These are phyloP conservation scores for Proales similis DNA, from an alignment of 1,140 invertebrate genomes.

Conservation along the genomic window DNA sequence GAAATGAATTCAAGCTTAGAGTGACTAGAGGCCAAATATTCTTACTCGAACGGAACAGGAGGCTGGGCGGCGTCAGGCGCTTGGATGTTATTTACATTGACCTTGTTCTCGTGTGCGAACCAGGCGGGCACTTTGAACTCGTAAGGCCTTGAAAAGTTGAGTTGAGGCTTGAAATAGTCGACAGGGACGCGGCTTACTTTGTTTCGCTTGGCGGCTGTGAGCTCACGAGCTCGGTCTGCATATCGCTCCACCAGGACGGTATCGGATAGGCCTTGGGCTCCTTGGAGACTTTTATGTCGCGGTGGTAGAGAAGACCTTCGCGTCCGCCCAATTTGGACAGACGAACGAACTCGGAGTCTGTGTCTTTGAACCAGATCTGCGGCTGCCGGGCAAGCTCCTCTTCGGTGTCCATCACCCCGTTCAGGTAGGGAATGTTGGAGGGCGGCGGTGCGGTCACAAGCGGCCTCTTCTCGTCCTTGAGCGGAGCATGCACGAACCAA, in stretches of 20 bases:
- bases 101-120: constrained; percentile 33
- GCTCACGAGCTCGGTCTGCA: constrained; percentile 24
- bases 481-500: constrained; percentile 33
- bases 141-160: constrained; percentile 1
- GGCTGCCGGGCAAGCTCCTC: background rate
- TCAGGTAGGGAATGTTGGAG: constrained; percentile 36
- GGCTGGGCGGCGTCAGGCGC: background rate
- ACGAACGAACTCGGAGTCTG: background rate
- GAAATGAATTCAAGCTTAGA: no score
- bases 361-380: constrained; percentile 15
- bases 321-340: constrained; percentile 16
- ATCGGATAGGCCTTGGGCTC: constrained; percentile 23
- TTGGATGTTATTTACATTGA: background rate
- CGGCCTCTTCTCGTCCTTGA: constrained; percentile 19
- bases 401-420: constrained; percentile 34
- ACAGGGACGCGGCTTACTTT: constrained; percentile 8
- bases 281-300: constrained; percentile 12
- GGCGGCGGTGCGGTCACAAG: constrained; percentile 13
- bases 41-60: background rate
- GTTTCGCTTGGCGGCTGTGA: background rate
- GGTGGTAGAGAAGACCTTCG: constrained; percentile 23
- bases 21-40: constrained; percentile 1
- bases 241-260: constrained; percentile 22
- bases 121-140: constrained; percentile 32
- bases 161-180: background rate